Evolutionary conservation across 2,113 vertebrate species (phyloP), one percentile per base, ranked within the genome.

Genomic region (Rhineura floridana): DNA sequence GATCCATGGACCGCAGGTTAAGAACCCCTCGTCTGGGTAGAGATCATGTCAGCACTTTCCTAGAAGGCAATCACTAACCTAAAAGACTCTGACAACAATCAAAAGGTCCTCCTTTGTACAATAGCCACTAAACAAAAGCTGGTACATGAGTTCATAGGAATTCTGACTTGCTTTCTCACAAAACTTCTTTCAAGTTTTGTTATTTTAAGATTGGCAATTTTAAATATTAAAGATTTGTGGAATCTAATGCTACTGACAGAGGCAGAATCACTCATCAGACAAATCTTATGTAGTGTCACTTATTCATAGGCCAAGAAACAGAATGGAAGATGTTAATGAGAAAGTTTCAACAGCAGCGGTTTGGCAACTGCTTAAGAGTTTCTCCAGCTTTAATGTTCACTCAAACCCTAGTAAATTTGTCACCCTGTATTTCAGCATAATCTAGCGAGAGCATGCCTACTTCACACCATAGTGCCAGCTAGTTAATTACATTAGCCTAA

Each of bases 401-500:
- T n/a, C 65, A 72, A 80, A 6, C 44, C 85, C 76, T 80, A 65
- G 80, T 83, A 67, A 94, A 62, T 81, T 48, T 92, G 36, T 9
- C 67, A 81, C 46, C 28, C 30, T 89, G 55, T 81, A 62, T 88
- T 42, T 69, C 44, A 8, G 5, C 23, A 63, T 44, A 88, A 52
- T 11, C 79, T 81, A 12, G 81, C 86, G 46, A 83, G 59, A 87
- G 62, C 50, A 78, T 90, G 48, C 80, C 39, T 88, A 21, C 70
- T 83, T 92, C 91, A 94, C 93, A 84, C 52, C 89, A 23, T 85
- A 84, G 86, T 39, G 42, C 12, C 17, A 13, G n/a, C 30, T 73
- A 89, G 85, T 88, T 4, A 89, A 30, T 5, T 42, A 12, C 36
- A 25, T 30, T 17, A 30, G 44, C 28, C 36, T 65, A 33, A 65